phyloP scores from a whole-genome alignment of 2,888 invertebrate genomes.

The Phengaris arion region DNA sequence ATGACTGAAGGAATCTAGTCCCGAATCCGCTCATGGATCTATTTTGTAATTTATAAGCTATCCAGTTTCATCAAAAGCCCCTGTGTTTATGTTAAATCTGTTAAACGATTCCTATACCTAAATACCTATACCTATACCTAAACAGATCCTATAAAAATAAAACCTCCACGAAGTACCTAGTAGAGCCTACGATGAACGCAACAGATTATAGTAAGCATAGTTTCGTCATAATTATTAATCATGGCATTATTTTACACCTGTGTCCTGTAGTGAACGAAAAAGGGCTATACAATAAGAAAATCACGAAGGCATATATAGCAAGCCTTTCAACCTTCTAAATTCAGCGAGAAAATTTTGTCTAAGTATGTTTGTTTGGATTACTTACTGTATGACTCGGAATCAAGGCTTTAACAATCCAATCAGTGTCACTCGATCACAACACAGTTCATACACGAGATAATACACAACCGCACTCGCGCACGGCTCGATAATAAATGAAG shows the following conservation, averaged over 20 bases:
- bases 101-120: neutral
- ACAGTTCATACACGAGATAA: constrained; percentile 26
- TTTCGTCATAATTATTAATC: neutral
- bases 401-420: constrained; percentile 31
- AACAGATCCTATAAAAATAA: neutral
- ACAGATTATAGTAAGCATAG: neutral
- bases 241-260: neutral
- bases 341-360: neutral
- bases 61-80: neutral
- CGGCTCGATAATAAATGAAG: constrained; percentile 59
- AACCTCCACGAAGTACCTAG: neutral
- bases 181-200: neutral
- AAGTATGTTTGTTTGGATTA: neutral
- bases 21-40: no score
- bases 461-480: constrained; percentile 51
- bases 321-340: neutral
- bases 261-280: neutral
- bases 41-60: no score
- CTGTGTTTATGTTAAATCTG: neutral
- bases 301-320: neutral
- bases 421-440: constrained; percentile 35
- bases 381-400: neutral
- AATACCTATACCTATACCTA: no score
- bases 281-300: neutral
- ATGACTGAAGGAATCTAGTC: no score